Evolutionary conservation across 2,113 vertebrate species (phyloP).

Genomic region (Tupaia tana): DNA sequence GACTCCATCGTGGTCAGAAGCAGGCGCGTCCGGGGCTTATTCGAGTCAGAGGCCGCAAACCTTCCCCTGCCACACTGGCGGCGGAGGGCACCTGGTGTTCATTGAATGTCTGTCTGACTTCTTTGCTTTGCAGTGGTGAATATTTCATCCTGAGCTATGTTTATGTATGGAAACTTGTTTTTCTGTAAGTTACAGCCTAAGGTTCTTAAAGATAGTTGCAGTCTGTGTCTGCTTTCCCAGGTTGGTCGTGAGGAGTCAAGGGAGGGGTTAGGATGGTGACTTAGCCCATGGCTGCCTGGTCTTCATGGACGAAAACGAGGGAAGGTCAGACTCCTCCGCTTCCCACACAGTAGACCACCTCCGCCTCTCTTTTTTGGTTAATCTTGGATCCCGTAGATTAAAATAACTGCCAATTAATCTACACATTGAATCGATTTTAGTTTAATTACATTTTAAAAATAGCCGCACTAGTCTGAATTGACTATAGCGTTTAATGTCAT

Average conservation of each 20-base stretch:
- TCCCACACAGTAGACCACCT: neutral
- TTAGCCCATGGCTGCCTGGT: neutral
- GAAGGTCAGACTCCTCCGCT: neutral
- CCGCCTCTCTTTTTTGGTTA: neutral
- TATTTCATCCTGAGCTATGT: constrained; percentile 49
- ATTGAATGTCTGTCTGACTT: neutral
- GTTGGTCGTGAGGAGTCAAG: neutral
- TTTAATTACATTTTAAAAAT: constrained; percentile 47
- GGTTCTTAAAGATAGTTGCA: neutral
- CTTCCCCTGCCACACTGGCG: neutral
- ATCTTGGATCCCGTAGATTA: constrained; percentile 17
- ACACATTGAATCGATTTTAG: neutral
- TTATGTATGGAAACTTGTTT: constrained; percentile 33
- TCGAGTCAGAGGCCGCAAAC: neutral
- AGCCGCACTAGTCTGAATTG: constrained; percentile 2
- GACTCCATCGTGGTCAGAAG: neutral
- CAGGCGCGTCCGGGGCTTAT: neutral
- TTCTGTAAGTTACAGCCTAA: neutral
- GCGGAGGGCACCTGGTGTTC: neutral
- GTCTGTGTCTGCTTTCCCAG: neutral
- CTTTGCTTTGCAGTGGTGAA: constrained; percentile 30
- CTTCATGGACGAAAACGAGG: constrained; percentile 40
- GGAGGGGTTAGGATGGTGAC: neutral
- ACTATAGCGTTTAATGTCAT: neutral
- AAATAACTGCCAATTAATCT: constrained; percentile 25